Base-by-base conservation (phyloP, 2,888 invertebrate species). In the Lordiphosa fenestrarum region DNA sequence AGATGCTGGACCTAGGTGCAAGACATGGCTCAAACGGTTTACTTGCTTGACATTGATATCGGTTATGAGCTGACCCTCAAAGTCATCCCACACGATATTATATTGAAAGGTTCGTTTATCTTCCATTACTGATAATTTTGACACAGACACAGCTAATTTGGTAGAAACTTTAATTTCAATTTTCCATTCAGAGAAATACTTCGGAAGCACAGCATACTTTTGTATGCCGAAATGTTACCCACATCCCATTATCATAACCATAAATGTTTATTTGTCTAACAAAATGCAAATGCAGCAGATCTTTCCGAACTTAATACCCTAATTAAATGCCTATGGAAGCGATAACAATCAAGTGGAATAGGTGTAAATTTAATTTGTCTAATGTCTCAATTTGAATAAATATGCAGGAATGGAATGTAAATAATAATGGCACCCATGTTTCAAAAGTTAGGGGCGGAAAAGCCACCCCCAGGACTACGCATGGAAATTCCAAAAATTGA, bases 361-460 rank as follows among this genome's bases (percentile, higher is more conserved):
- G 84, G 86, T 86, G 85, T 81, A 86, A 85, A 87, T 87, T 86
- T 85, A 85, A 87, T 87, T 87, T 86, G 86, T 84, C 84, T 87
- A 87, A 87, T 87, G 86, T 87, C 86, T 87, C 84, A 86, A 87
- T 87, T 87, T 87, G 81, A 87, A 87, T 86, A 85, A 83, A 83
- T 84, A 71, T 56, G 56, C 54, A 47, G 53, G 38, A 67, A 60
- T 60, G 65, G 42, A 56, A 65, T 66, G 68, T 63, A 69, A 70
- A 73, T 61, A 69, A 60, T 66, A 76, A 73, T 81, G 70, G 69
- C 59, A 73, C 52, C 72, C 71, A 44, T 40, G 30, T 30, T 30
- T 30, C 10, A 37, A 37, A 38, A 19, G n/a, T 42, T 46, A 33
- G 36, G 41, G 39, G 40, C 23, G 49, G 23, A 12, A 41, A 72